Evolutionary conservation across 2,888 invertebrate species (phyloP), one percentile per base, ranked within the genome.

Genomic region (Lagria hirta): DNA sequence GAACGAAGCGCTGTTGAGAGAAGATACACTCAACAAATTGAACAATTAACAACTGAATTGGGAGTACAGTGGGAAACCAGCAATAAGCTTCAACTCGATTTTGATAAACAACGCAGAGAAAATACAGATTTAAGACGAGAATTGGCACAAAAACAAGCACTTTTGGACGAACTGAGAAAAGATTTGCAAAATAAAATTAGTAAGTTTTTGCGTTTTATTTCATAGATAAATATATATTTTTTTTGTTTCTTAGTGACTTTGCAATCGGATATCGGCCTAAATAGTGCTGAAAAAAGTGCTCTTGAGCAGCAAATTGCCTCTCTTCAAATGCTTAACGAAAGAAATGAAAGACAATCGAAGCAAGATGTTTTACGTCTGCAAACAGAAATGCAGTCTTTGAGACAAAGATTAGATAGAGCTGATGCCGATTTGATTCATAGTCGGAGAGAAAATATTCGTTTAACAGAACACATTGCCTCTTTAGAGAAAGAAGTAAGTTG

Each of bases 401-500:
- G 87, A 16, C 88, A 88, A 65, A 77, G 87, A 14, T 63, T 89
- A 56, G 89, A 90, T 64, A 75, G 89, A 36, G 84, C 86, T 8
- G 90, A 91, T 66, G 85, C 86, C 0, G 90, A 90, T 63, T 64
- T 89, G 46, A 78, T 89, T 17, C 88, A 89, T 59, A 84, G 87
- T 10, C 80, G 88, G 27, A 78, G 89, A 5, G 88, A 90, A 65
- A 88, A 89, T 59, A 72, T 89, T 18, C 79, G 88, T 27, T 75
- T 90, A 5, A 79, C 81, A 7, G 90, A 90, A 64, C 87, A 88
- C 62, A 82, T 90, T 18, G 80, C 88, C 2, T 82, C 80, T 40
- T 70, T 89, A 54, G 89, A 91, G 63, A 87, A 88, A 71, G 89
- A 90, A 80, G 89, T 88, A 65, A n/a, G n/a, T n/a, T n/a, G n/a